A percentile compares a stretch with the other conserved stretches of the same genome.
Conservation (phyloP, 2,888 invertebrate genomes). For the Sphinx pinastri region DNA sequence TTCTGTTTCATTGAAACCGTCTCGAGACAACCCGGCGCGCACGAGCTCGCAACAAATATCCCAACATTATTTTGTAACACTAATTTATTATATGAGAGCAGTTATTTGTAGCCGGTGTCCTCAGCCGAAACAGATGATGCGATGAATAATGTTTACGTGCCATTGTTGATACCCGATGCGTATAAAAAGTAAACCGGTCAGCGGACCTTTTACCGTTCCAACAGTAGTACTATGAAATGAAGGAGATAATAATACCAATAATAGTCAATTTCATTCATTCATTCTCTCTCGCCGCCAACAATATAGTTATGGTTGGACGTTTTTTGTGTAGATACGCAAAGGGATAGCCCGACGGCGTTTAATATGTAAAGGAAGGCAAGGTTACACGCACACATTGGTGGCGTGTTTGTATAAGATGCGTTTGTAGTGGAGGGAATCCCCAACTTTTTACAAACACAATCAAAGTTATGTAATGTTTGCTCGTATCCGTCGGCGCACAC, state of each 20-base stretch:
- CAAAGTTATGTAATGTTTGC: slow-evolving; percentile 84
- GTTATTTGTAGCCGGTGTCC: slow-evolving; percentile 60
- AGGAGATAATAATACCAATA: slow-evolving; percentile 79
- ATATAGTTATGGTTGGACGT: slow-evolving; percentile 72
- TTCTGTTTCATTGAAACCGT: background rate
- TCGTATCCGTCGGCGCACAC: slow-evolving; percentile 76
- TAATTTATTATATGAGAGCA: slow-evolving; percentile 28
- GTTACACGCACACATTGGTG: slow-evolving; percentile 77
- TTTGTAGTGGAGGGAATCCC: slow-evolving; percentile 82
- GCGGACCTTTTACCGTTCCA: slow-evolving; percentile 75
- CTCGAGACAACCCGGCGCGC: background rate
- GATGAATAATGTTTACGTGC: slow-evolving; percentile 78
- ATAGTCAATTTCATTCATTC: slow-evolving; percentile 80
- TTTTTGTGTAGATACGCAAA: slow-evolving; percentile 82
- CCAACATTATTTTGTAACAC: slow-evolving; percentile 31
- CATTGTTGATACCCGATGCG: slow-evolving; percentile 77
- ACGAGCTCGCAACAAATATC: background rate
- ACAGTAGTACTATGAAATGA: slow-evolving; percentile 75
- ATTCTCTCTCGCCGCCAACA: slow-evolving; percentile 76
- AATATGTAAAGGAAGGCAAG: slow-evolving; percentile 84
- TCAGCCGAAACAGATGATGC: slow-evolving; percentile 71
- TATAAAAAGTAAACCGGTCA: slow-evolving; percentile 82
- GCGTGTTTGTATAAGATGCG: slow-evolving; percentile 73
- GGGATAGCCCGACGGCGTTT: slow-evolving; percentile 82
- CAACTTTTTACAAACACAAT: slow-evolving; percentile 84